phyloP scores from a whole-genome alignment of 2,888 invertebrate species.

The Meandrusa payeni region DNA sequence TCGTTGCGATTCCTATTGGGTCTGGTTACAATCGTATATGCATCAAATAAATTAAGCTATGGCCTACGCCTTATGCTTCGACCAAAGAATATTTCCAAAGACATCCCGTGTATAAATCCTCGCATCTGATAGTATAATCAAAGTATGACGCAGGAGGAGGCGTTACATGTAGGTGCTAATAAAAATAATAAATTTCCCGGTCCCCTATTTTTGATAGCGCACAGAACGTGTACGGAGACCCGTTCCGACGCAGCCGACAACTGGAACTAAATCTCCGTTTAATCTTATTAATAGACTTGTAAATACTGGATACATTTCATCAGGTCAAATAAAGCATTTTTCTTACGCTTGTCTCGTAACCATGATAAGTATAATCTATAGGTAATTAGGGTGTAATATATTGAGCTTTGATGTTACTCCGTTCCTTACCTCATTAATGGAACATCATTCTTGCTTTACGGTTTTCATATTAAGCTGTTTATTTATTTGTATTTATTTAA shows the following conservation, averaged over 20 bases:
- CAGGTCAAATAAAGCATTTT: slow-evolving; percentile 64
- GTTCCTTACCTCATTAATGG: slow-evolving; percentile 63
- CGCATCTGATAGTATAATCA: slow-evolving; percentile 2
- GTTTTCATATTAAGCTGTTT: slow-evolving; percentile 44
- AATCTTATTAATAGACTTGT: slow-evolving; percentile 69
- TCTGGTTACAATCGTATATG: no score
- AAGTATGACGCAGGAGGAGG: slow-evolving; percentile 1
- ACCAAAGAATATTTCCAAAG: not conserved
- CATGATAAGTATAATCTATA: slow-evolving; percentile 72
- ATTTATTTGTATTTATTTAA: slow-evolving; percentile 52
- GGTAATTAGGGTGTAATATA: slow-evolving; percentile 73
- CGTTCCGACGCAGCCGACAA: slow-evolving; percentile 31
- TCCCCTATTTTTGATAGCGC: slow-evolving; percentile 18
- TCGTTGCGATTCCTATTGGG: no score
- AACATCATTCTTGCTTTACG: slow-evolving; percentile 66
- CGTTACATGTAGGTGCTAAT: slow-evolving; percentile 16
- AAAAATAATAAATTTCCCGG: slow-evolving; percentile 21
- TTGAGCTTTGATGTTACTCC: slow-evolving; percentile 51
- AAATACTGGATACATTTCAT: slow-evolving; percentile 60
- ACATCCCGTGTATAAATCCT: not conserved
- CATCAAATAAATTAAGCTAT: no score
- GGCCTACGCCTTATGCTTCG: not conserved
- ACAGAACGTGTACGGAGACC: slow-evolving; percentile 18
- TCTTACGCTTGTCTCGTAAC: slow-evolving; percentile 44
- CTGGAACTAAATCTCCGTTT: slow-evolving; percentile 42